Conservation (phyloP, 1,140 invertebrate species). For the Sipha flava region DNA sequence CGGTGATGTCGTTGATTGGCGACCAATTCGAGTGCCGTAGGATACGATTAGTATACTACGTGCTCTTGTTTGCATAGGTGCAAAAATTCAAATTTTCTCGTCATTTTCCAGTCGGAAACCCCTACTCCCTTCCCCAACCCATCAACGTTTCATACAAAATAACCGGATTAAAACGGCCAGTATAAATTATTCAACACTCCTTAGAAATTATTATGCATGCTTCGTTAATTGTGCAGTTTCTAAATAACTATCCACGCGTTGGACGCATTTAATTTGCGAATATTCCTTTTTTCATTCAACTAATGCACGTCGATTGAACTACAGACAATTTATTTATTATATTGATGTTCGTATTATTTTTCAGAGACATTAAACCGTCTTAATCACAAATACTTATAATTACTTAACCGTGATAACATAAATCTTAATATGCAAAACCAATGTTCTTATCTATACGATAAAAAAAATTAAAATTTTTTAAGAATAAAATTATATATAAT, state of each 20-base stretch:
- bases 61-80: background rate
- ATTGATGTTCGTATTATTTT: too few species aligned
- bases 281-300: background rate
- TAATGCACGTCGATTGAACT: too few species aligned
- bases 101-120: background rate
- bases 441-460: too few species aligned
- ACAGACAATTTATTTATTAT: too few species aligned
- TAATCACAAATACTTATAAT: too few species aligned
- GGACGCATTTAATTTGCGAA: background rate
- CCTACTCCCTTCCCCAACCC: background rate
- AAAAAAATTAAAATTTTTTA: too few species aligned
- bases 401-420: too few species aligned
- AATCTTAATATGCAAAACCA: too few species aligned
- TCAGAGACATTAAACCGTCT: too few species aligned
- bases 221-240: slow-evolving; percentile 19
- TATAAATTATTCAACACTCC: slow-evolving; percentile 16
- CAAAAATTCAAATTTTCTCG: background rate
- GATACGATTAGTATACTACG: background rate
- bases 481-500: too few species aligned
- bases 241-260: background rate
- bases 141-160: background rate
- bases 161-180: slow-evolving; percentile 4
- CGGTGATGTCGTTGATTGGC: background rate
- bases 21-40: background rate
- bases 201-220: slow-evolving; percentile 1